Conservation (phyloP, 1,140 invertebrate species). For the honey bee (Apis mellifera) region DNA sequence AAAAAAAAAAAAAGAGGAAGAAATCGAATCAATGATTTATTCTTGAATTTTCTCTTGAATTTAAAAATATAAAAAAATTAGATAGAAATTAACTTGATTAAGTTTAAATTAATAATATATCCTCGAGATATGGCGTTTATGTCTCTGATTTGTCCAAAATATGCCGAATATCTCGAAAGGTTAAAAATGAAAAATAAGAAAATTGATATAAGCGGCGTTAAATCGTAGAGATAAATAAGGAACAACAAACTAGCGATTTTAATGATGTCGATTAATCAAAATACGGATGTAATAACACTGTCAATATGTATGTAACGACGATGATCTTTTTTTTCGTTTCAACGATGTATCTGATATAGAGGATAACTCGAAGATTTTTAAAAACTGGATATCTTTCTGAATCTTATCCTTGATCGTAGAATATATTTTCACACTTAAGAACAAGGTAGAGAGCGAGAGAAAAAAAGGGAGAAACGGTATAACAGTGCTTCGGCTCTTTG, state of each 20-base stretch:
- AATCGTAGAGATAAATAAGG: background rate
- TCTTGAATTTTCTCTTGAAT: background rate
- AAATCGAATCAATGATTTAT: background rate
- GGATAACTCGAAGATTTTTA: conserved; percentile 29
- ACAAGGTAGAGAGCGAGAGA: conserved; percentile 15
- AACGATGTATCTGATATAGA: conserved; percentile 38
- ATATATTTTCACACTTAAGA: conserved; percentile 51
- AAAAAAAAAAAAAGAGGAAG: background rate
- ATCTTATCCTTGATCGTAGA: conserved; percentile 48
- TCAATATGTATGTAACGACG: conserved; percentile 52
- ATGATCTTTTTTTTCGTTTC: conserved; percentile 37
- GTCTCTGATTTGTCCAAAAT: conserved; percentile 9
- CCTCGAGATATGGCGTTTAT: conserved; percentile 10
- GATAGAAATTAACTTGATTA: background rate
- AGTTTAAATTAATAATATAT: background rate
- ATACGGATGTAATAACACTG: conserved; percentile 45
- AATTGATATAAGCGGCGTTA: background rate
- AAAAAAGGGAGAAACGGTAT: conserved; percentile 4
- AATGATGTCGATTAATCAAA: conserved; percentile 26
- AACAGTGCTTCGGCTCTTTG: conserved; percentile 37
- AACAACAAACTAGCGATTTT: conserved; percentile 16
- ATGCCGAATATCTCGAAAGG: background rate
- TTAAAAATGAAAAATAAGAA: background rate
- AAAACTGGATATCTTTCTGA: conserved; percentile 39
- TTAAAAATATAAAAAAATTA: background rate